Evolutionary conservation across 2,888 invertebrate genomes (phyloP).

Genomic region (Lordiphosa andalusiaca): DNA sequence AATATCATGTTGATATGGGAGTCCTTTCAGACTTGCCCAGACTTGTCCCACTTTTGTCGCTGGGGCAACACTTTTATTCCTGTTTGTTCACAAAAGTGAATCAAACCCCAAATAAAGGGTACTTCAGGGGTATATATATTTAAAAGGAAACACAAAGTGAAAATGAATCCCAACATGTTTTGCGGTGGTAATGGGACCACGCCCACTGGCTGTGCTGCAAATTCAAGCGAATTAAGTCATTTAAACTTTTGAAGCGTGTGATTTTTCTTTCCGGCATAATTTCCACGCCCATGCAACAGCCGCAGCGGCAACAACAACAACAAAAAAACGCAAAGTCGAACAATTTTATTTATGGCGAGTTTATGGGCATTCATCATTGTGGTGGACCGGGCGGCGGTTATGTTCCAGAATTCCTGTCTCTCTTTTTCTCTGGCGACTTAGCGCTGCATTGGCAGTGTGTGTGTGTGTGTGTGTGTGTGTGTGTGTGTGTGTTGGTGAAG

Average conservation of each 20-base stretch:
- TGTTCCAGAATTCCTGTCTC: slow-evolving; percentile 25
- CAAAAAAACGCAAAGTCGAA: slow-evolving; percentile 33
- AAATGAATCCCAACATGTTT: background rate
- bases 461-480: slow-evolving; percentile 23
- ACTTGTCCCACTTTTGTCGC: no score
- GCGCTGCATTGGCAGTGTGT: slow-evolving; percentile 25
- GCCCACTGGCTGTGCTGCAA: slow-evolving; percentile 28
- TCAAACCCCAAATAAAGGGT: background rate
- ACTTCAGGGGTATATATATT: background rate
- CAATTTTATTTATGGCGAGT: slow-evolving; percentile 64
- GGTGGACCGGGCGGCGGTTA: slow-evolving; percentile 14
- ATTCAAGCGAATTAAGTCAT: slow-evolving; percentile 65
- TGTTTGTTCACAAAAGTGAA: background rate
- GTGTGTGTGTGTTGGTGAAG: slow-evolving; percentile 43
- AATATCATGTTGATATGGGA: no score
- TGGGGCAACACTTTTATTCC: background rate
- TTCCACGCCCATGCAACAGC: slow-evolving; percentile 32
- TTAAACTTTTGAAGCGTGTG: slow-evolving; percentile 70
- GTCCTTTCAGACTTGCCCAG: no score
- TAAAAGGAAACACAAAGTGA: background rate
- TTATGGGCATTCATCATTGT: slow-evolving; percentile 68
- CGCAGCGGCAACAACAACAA: slow-evolving; percentile 21
- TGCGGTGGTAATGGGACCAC: slow-evolving; percentile 13
- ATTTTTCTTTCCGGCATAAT: slow-evolving; percentile 65
- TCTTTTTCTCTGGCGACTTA: slow-evolving; percentile 8